phyloP scores from a whole-genome alignment of 2,888 invertebrate genomes.

The Steromphala cineraria region DNA sequence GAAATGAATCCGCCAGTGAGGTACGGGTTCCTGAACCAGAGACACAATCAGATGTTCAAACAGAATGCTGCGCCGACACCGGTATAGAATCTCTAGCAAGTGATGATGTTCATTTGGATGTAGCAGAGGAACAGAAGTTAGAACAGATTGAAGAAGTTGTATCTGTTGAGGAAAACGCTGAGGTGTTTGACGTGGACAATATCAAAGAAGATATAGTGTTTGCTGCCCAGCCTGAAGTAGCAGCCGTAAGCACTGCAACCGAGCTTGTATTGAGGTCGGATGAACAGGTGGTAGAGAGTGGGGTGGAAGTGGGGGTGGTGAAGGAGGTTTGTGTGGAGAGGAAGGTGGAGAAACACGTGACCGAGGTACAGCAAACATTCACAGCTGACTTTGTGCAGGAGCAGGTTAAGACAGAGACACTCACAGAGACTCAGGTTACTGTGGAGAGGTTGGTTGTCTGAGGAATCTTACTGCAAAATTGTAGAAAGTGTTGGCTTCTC shows the following conservation, averaged over 20 bases:
- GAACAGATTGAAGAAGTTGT: neutral
- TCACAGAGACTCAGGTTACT: neutral
- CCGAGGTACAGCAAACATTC: neutral
- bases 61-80: neutral
- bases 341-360: neutral
- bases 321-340: neutral
- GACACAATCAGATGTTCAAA: neutral
- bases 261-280: neutral
- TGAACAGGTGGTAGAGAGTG: neutral
- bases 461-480: no score
- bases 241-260: neutral
- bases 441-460: neutral
- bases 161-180: neutral
- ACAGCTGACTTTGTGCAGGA: neutral
- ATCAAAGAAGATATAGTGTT: slow-evolving; percentile 1
- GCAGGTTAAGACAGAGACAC: neutral
- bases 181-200: slow-evolving; percentile 2
- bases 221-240: neutral
- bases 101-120: neutral
- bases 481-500: no score
- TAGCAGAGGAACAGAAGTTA: neutral
- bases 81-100: slow-evolving; percentile 2
- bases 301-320: neutral
- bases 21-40: neutral
- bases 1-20: slow-evolving; percentile 36